phyloP scores from a whole-genome alignment of 2,888 invertebrate genomes.

The Trissolcus japonicus region DNA sequence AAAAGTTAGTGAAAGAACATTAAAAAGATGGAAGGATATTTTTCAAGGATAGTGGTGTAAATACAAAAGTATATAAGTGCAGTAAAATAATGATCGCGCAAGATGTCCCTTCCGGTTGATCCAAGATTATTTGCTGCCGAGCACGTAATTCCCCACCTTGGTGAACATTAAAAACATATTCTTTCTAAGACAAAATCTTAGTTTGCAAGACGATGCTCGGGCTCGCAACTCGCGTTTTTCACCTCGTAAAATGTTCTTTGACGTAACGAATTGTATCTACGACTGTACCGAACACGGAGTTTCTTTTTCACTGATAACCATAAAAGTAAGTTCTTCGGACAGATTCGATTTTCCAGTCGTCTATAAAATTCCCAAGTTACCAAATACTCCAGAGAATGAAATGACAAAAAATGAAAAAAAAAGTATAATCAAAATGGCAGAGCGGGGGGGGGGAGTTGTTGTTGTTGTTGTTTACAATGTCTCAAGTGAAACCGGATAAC shows the following conservation, averaged over 20 bases:
- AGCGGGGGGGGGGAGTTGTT: neutral
- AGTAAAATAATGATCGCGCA: constrained; percentile 38
- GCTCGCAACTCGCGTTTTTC: constrained; percentile 26
- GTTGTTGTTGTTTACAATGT: no score
- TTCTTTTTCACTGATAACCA: constrained; percentile 39
- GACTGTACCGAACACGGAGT: constrained; percentile 40
- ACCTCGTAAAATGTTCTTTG: constrained; percentile 30
- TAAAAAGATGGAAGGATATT: constrained; percentile 2
- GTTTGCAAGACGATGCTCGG: constrained; percentile 44
- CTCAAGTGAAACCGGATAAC: no score
- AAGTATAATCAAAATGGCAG: neutral
- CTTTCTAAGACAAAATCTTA: constrained; percentile 37
- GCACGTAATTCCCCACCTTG: constrained; percentile 53
- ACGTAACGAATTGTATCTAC: constrained; percentile 46
- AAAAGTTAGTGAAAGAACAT: no score
- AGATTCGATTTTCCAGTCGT: no score
- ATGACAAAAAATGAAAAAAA: no score
- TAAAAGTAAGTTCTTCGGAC: constrained; percentile 30
- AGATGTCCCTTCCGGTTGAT: constrained; percentile 58
- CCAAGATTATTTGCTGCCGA: constrained; percentile 57
- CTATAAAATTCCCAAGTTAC: neutral
- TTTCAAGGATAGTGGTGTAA: constrained; percentile 33
- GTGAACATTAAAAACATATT: constrained; percentile 32
- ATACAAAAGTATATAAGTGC: constrained; percentile 14
- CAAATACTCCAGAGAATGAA: neutral